Base-by-base conservation (phyloP, 2,888 invertebrate species). In the Dyspetes luteomarginatus region DNA sequence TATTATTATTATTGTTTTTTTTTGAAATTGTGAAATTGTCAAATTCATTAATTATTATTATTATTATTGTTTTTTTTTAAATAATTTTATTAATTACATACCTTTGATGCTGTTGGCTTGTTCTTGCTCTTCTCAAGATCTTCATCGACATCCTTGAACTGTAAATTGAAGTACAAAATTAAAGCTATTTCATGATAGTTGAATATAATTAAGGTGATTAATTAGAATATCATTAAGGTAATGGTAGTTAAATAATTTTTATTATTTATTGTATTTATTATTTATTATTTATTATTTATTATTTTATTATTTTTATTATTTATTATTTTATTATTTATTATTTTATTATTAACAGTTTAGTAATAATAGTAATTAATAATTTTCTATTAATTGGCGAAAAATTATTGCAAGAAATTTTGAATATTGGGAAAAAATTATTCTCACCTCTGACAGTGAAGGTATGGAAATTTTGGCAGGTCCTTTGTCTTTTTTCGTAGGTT, bases 371-470 rank as follows among this genome's bases (percentile, higher is more conserved):
- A n/a, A n/a, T n/a, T n/a, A n/a, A n/a, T n/a, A n/a, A n/a, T n/a
- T n/a, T n/a, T n/a, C n/a, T n/a, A n/a, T n/a, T n/a, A n/a, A n/a
- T n/a, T n/a, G n/a, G n/a, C n/a, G n/a, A n/a, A n/a, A n/a, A n/a
- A n/a, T n/a, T n/a, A 65, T 55, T 15, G 4, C 5, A 28, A 56
- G 4, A 7, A 56, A 24, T 19, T 36, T 28, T 41, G 17, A 30
- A 74, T 48, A 28, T 3, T 45, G 22, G 12, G 50, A 15, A 22
- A 75, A 76, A 4, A 0, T 12, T 60, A 62, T 62, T 69, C 68
- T 92, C 92, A 95, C 95, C 90, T 95, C 94, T 84, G 93, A 94
- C 3, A 96, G 91, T 0, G 95, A 95, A 0, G 96, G 96, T 64
- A 96, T 94, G 50, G 93, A 93, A 82, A 96, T 96, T 90, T 94